These are phyloP conservation scores for Drosophila lacteicornis DNA, from an alignment of 1,140 invertebrate genomes.

Conservation along the genomic window DNA sequence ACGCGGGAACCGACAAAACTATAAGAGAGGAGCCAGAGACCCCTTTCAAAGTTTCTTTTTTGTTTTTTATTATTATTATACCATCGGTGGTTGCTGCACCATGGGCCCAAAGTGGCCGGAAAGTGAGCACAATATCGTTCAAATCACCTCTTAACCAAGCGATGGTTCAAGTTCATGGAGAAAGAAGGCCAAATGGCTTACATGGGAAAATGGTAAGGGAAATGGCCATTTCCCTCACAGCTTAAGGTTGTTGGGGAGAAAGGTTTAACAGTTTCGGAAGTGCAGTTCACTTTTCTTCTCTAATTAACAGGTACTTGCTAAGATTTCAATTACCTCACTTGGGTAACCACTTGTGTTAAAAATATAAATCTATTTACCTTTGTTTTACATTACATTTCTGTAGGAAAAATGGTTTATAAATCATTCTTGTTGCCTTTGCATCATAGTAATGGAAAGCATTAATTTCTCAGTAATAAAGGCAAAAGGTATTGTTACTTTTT, in stretches of 20 bases:
- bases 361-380: too few relatives aligned
- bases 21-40: slow-evolving; percentile 2
- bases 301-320: neutral
- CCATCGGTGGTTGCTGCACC: slow-evolving; percentile 28
- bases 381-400: too few relatives aligned
- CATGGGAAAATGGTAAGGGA: slow-evolving; percentile 4
- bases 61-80: slow-evolving; percentile 44
- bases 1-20: slow-evolving; percentile 11
- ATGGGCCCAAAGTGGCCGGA: slow-evolving; percentile 34
- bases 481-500: neutral
- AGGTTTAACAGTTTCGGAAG: neutral
- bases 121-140: slow-evolving; percentile 21
- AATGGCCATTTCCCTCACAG: neutral
- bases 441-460: too few relatives aligned
- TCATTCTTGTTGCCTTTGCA: too few relatives aligned
- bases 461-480: neutral
- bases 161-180: slow-evolving; percentile 42
- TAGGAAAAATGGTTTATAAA: too few relatives aligned
- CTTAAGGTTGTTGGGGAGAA: neutral
- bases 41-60: slow-evolving; percentile 38
- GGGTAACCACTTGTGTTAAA: too few relatives aligned
- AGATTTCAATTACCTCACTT: too few relatives aligned
- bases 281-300: neutral
- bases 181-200: neutral
- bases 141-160: slow-evolving; percentile 7